phyloP scores from a whole-genome alignment of 2,113 vertebrate genomes.

The Panthera leo region DNA sequence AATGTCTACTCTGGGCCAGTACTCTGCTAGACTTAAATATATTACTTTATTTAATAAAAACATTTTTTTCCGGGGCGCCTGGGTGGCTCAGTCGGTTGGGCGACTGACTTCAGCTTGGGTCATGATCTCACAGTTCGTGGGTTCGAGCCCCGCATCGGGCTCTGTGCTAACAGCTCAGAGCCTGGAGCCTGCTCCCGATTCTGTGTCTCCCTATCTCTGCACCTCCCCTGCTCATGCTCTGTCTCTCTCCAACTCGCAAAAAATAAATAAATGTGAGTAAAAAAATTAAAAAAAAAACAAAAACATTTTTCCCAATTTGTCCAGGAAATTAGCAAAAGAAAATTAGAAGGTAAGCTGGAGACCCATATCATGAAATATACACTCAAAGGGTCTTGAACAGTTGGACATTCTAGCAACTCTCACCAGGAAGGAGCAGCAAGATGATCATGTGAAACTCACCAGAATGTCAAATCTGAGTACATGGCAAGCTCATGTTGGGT shows the following conservation, averaged over 20 bases:
- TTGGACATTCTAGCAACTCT: background rate
- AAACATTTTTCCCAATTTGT: background rate
- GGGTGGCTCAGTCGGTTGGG: too few species aligned
- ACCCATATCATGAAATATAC: background rate
- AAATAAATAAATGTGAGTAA: too few species aligned
- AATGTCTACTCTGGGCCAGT: background rate
- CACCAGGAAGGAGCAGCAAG: background rate
- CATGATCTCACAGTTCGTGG: too few species aligned
- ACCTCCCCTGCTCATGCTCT: too few species aligned
- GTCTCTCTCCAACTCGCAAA: too few species aligned
- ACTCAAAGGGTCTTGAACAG: background rate
- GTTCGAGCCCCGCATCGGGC: too few species aligned
- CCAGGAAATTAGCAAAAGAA: background rate
- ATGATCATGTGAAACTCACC: background rate
- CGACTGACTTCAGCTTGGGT: too few species aligned
- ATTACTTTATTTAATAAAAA: background rate
- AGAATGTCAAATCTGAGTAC: background rate
- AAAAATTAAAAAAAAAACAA: too few species aligned
- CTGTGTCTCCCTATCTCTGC: too few species aligned
- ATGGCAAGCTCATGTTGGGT: background rate
- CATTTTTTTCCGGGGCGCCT: background rate
- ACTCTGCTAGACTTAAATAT: background rate
- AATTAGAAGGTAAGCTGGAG: background rate
- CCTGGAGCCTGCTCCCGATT: too few species aligned
- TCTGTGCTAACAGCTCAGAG: too few species aligned